A percentile compares a stretch with the other conserved stretches of the same genome.
phyloP scores from a whole-genome alignment of 2,888 invertebrate species.

The Beris morrisii region DNA sequence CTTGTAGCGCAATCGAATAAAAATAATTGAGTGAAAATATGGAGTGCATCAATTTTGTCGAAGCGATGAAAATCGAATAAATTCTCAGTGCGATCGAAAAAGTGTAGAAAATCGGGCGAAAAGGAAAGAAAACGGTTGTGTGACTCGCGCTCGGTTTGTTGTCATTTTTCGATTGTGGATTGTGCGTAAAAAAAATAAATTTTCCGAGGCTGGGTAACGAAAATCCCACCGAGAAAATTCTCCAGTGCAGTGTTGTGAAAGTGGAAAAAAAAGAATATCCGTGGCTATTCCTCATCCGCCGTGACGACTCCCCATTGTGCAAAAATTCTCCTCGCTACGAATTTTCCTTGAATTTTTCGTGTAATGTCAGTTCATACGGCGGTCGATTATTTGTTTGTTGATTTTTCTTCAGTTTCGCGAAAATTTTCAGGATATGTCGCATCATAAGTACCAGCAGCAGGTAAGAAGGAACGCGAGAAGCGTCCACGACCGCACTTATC shows the following conservation, averaged over 20 bases:
- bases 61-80: too few relatives aligned
- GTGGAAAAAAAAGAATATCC: not conserved
- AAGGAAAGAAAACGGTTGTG: constrained; percentile 13
- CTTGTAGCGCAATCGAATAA: not conserved
- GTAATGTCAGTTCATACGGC: constrained; percentile 40
- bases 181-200: constrained; percentile 24
- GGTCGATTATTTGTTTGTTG: constrained; percentile 36
- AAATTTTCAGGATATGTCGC: constrained; percentile 42
- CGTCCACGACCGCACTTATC: not conserved
- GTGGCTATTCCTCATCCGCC: not conserved
- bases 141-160: constrained; percentile 25
- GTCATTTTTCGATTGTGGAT: constrained; percentile 10
- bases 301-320: not conserved
- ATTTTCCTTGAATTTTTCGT: constrained; percentile 10
- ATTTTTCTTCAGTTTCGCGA: constrained; percentile 23
- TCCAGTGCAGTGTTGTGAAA: too few relatives aligned
- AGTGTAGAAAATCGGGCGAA: not conserved
- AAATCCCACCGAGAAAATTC: too few relatives aligned
- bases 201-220: constrained; percentile 3
- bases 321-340: not conserved
- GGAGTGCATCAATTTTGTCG: too few relatives aligned
- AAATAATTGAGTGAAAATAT: too few relatives aligned
- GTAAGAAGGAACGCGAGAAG: constrained; percentile 34
- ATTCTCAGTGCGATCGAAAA: not conserved
- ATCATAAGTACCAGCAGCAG: constrained; percentile 42